Percentiles rank a stretch among this genome's conserved stretches.
phyloP scores from a whole-genome alignment of 1,140 invertebrate species.

The Procambarus virginalis region DNA sequence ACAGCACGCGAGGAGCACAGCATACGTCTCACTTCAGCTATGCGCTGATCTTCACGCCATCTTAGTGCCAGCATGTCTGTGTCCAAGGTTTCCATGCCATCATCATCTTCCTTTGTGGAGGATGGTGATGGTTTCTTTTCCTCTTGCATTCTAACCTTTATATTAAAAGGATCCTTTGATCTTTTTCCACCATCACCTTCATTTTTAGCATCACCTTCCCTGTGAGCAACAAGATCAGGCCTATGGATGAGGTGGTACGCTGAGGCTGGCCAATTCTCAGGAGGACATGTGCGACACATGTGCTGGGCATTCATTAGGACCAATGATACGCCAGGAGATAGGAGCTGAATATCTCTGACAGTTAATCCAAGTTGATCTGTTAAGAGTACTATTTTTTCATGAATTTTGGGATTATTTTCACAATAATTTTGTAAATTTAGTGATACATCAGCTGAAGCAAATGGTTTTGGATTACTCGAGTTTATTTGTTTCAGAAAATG shows the following conservation, averaged over 20 bases:
- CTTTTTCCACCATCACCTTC: background rate
- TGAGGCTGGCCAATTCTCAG: constrained; percentile 83
- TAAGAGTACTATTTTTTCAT: constrained; percentile 68
- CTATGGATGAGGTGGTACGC: constrained; percentile 88
- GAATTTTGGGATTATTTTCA: constrained; percentile 42
- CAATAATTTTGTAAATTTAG: constrained; percentile 7
- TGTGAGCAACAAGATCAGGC: constrained; percentile 80
- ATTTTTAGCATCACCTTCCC: constrained; percentile 54
- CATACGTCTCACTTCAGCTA: constrained; percentile 88
- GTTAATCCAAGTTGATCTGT: constrained; percentile 77
- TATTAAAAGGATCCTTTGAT: constrained; percentile 61
- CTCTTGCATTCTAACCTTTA: constrained; percentile 70
- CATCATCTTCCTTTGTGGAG: constrained; percentile 61
- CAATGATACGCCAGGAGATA: constrained; percentile 85
- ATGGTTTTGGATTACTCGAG: constrained; percentile 32
- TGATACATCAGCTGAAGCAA: background rate
- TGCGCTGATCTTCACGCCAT: constrained; percentile 83
- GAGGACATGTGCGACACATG: constrained; percentile 84
- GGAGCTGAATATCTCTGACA: constrained; percentile 81
- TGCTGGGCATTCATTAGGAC: constrained; percentile 85
- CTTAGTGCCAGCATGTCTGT: constrained; percentile 79
- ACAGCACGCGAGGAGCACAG: constrained; percentile 93
- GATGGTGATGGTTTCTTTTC: constrained; percentile 70
- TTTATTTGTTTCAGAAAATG: constrained; percentile 50
- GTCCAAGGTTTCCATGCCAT: constrained; percentile 81